phyloP scores from a whole-genome alignment of 1,140 invertebrate genomes.

The Drosophila quadrilineata region DNA sequence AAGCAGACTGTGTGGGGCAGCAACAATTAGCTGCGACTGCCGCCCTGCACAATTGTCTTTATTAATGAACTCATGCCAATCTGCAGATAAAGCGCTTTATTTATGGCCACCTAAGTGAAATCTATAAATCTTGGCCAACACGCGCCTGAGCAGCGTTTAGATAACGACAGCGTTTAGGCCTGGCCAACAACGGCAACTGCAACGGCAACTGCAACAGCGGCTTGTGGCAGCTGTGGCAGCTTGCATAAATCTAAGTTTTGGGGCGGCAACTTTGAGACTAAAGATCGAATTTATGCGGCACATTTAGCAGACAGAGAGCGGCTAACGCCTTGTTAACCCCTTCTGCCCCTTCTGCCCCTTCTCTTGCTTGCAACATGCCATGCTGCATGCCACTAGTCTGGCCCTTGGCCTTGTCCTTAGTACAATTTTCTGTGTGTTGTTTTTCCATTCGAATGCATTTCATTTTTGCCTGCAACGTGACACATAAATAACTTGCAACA shows the following conservation, averaged over 20 bases:
- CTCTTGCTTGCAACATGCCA: too few relatives aligned
- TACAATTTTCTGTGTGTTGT: constrained; percentile 13
- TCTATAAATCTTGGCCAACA: constrained; percentile 61
- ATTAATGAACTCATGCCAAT: constrained; percentile 59
- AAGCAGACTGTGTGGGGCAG: constrained; percentile 15
- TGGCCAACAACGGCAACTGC: too few relatives aligned
- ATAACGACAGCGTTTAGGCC: constrained; percentile 25
- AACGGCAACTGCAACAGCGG: too few relatives aligned
- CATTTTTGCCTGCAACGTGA: constrained; percentile 2
- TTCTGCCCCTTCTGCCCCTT: not conserved
- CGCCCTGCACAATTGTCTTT: constrained; percentile 36
- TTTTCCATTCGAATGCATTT: constrained; percentile 60
- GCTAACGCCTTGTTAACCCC: constrained; percentile 2
- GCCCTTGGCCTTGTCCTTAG: constrained; percentile 4
- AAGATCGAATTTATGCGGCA: constrained; percentile 47
- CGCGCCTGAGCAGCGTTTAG: constrained; percentile 41
- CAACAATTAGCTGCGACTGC: constrained; percentile 53
- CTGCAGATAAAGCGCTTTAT: constrained; percentile 39
- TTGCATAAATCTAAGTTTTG: constrained; percentile 25
- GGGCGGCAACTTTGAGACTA: not conserved
- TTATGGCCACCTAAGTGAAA: constrained; percentile 33
- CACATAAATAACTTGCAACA: constrained; percentile 11
- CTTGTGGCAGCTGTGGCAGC: not conserved
- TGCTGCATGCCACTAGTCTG: too few relatives aligned
- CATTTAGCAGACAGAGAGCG: constrained; percentile 48